A percentile compares a stretch with the other conserved stretches of the same genome.
These are phyloP conservation scores for Nylanderia fulva DNA, from an alignment of 1,140 invertebrate species.

Conservation along the genomic window DNA sequence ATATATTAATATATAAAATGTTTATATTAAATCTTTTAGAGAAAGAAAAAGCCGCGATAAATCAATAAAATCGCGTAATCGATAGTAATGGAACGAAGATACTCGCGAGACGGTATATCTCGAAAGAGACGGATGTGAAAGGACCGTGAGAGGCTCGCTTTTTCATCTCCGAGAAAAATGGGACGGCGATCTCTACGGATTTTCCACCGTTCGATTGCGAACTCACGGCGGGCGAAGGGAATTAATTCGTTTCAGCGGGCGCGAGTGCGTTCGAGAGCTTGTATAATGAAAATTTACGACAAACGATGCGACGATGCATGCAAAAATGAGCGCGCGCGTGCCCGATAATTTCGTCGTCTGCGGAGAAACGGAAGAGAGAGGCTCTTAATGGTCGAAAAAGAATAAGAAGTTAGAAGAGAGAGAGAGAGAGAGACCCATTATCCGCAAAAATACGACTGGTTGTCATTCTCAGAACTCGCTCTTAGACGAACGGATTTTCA, in stretches of 20 bases:
- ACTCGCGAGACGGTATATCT: neutral
- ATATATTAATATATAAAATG: too few species aligned
- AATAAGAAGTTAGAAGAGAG: conserved; percentile 51
- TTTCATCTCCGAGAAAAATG: conserved; percentile 10
- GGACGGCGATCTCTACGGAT: conserved; percentile 22
- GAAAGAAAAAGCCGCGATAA: too few species aligned
- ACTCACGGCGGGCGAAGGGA: conserved; percentile 13
- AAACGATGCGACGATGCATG: conserved; percentile 7
- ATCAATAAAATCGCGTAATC: too few species aligned
- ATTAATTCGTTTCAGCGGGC: conserved; percentile 47
- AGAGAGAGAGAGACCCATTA: conserved; percentile 70
- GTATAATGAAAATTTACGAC: conserved; percentile 48
- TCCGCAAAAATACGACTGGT: conserved; percentile 76
- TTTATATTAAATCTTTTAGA: too few species aligned
- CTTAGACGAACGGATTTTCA: conserved; percentile 51
- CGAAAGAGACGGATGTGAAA: conserved; percentile 5
- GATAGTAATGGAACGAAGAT: neutral
- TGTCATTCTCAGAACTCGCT: conserved; percentile 73
- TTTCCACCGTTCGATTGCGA: conserved; percentile 26
- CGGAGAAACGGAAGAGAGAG: conserved; percentile 43
- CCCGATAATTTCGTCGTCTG: conserved; percentile 71
- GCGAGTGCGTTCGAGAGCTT: conserved; percentile 44
- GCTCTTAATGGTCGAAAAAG: conserved; percentile 68
- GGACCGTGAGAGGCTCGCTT: neutral
- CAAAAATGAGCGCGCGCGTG: conserved; percentile 33